Evolutionary conservation across 2,797 vertebrate species (phyloP).

Genomic region (Fratercula arctica): DNA sequence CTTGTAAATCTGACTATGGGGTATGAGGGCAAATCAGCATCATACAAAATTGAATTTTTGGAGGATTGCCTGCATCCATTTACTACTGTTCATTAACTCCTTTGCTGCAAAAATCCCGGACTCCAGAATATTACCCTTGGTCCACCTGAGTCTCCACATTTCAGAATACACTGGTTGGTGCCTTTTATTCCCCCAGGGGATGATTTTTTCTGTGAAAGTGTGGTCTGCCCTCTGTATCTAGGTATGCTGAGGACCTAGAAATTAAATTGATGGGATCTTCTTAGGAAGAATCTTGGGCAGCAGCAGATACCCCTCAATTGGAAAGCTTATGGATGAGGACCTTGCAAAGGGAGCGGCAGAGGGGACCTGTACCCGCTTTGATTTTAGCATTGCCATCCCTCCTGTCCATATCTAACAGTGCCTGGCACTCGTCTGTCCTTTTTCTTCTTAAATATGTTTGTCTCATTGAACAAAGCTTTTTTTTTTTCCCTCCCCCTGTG

Average conservation of each 20-base stretch:
- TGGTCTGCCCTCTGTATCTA: neutral
- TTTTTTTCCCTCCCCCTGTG: neutral
- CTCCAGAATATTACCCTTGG: neutral
- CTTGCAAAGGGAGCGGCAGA: neutral
- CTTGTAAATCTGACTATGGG: neutral
- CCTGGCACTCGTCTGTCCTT: neutral
- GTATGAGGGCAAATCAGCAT: neutral
- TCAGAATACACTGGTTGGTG: neutral
- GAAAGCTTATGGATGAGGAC: neutral
- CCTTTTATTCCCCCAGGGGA: neutral
- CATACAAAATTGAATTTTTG: fast-evolving
- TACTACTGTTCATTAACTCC: neutral
- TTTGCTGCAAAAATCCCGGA: neutral
- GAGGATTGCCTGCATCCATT: neutral
- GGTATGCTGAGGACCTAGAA: neutral
- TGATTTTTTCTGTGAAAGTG: neutral
- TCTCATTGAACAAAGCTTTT: neutral
- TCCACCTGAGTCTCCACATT: neutral
- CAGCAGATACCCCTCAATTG: neutral
- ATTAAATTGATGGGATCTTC: neutral
- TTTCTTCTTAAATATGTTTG: neutral
- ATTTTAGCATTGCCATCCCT: neutral
- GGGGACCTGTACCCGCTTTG: fast-evolving
- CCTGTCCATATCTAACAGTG: neutral
- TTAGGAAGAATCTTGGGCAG: neutral